phyloP scores from a whole-genome alignment of 2,113 vertebrate species.

The Setophaga kirtlandii region DNA sequence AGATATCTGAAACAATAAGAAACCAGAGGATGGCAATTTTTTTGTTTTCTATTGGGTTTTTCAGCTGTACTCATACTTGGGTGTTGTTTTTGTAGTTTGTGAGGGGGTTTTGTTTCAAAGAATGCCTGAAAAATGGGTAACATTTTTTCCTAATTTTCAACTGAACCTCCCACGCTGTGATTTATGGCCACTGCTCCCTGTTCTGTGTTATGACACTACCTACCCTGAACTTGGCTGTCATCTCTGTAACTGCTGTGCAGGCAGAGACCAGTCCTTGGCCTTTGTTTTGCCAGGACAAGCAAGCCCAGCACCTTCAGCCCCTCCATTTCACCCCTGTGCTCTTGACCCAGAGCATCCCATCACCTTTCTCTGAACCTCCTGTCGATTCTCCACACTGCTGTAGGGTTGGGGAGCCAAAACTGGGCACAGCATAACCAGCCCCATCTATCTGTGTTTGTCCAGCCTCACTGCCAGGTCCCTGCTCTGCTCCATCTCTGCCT shows the following conservation, averaged over 20 bases:
- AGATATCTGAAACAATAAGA: not conserved
- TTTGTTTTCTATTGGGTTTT: not conserved
- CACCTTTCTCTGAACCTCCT: not conserved
- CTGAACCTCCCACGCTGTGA: not conserved
- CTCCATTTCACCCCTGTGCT: not conserved
- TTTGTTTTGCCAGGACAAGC: not conserved
- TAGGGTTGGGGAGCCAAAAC: not conserved
- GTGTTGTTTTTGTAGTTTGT: not conserved
- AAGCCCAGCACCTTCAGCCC: not conserved
- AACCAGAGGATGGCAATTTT: not conserved
- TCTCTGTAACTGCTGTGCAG: not conserved
- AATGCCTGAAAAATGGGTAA: not conserved
- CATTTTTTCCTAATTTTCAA: not conserved
- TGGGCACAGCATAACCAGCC: not conserved
- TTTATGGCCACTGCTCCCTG: not conserved
- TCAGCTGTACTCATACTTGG: not conserved
- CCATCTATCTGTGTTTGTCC: not conserved
- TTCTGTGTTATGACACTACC: not conserved
- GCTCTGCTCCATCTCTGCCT: not conserved
- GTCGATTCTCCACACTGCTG: not conserved
- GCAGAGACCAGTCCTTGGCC: not conserved
- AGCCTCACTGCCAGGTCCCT: fast-evolving
- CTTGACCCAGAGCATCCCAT: not conserved
- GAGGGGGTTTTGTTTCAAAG: not conserved
- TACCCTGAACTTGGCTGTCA: not conserved